phyloP scores from a whole-genome alignment of 2,888 invertebrate genomes.

The Lasioglossum figueresi region DNA sequence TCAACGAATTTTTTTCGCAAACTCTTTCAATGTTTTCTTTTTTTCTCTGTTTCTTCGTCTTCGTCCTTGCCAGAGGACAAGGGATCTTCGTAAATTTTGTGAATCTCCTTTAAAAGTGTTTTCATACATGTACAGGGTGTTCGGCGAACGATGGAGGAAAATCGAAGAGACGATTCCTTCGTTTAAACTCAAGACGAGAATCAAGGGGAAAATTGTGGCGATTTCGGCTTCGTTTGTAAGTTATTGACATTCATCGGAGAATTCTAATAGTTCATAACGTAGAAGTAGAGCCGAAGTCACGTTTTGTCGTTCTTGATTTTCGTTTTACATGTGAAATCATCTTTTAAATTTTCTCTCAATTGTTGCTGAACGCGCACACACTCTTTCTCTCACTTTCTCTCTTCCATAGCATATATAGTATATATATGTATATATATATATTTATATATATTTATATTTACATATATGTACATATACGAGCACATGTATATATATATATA shows the following conservation, averaged over 20 bases:
- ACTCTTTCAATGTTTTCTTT: background rate
- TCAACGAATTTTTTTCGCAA: background rate
- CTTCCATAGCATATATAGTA: slow-evolving; percentile 3
- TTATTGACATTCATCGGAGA: background rate
- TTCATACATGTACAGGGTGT: background rate
- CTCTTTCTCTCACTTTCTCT: background rate
- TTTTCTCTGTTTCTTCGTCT: slow-evolving; percentile 15
- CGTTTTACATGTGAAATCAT: background rate
- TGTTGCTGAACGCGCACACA: background rate
- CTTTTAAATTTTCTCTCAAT: background rate
- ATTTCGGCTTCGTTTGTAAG: background rate
- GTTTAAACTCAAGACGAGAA: background rate
- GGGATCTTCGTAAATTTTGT: slow-evolving; percentile 54
- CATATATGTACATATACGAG: slow-evolving; percentile 13
- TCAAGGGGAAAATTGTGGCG: background rate
- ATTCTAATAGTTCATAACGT: background rate
- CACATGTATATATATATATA: slow-evolving; percentile 31
- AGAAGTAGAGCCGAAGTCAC: background rate
- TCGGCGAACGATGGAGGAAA: background rate
- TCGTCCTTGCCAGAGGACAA: slow-evolving; percentile 80
- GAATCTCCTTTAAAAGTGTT: background rate
- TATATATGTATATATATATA: slow-evolving; percentile 42
- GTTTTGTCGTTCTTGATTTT: background rate
- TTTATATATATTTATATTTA: slow-evolving; percentile 25
- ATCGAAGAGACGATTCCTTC: background rate